Base-by-base conservation (phyloP, 2,888 invertebrate species). In the Bugula neritina region DNA sequence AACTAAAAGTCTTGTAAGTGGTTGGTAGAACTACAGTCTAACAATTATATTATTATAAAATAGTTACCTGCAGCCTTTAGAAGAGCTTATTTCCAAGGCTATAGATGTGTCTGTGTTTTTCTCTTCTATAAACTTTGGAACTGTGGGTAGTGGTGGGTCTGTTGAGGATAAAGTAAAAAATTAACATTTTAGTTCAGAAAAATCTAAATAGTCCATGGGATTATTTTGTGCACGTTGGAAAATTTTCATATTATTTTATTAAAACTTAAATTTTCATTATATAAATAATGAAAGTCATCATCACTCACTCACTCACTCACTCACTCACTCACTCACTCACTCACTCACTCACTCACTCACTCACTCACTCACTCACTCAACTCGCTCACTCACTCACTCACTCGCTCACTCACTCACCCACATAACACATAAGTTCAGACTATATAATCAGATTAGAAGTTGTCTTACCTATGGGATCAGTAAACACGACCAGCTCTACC, bases 41-140 rank as follows among this genome's bases (percentile, higher is more conserved):
- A n/a, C n/a, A n/a, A n/a, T n/a, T n/a, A n/a, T n/a, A n/a, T n/a
- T n/a, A n/a, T n/a, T n/a, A n/a, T n/a, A n/a, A n/a, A n/a, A n/a
- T n/a, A n/a, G n/a, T n/a, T 17, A 63, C 63, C 63, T 63, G 63
- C 63, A 63, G 27, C 63, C 29, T 27, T 13, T 25, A 10, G 63
- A 54, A 29, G 73, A 54, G 17, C 52, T 69, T n/a, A 74, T 63
- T 23, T 57, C 71, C 35, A 74, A 35, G 21, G 72, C 58, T 17
- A 74, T 25, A 55, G 74, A 69, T 17, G 69, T 73, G 43, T 73
- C 74, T n/a, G 74, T 74, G 1, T 58, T 72, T 69, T 71, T 71
- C 27, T 69, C 63, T 3, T 29, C 2, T 29, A 54, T 71, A 17
- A 74, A 35, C 17, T 57, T 52, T 5, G 74, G 74, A 23, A 54